Base-by-base conservation (phyloP, 1,140 invertebrate species). In the Orius insidiosus region DNA sequence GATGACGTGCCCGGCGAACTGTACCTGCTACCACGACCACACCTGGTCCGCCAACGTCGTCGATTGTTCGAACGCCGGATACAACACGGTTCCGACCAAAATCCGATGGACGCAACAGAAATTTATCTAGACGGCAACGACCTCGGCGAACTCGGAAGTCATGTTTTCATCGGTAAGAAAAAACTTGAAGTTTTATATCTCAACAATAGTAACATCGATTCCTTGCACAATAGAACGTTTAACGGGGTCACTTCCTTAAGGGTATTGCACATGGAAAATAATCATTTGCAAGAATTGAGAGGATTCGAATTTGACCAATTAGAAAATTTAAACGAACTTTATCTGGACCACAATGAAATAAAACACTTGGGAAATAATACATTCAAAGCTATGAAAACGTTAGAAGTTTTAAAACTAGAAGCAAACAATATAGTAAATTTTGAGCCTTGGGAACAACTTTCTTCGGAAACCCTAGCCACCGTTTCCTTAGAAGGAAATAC, bases 401-500 rank as follows among this genome's bases (percentile, higher is more conserved):
- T 72, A 11, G 58, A 67, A 52, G 58, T 68, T 10, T 58, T 72
- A 11, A 56, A 60, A 30, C 52, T 72, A 11, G 63, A 70, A 48
- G 63, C 65, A 19, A 72, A 72, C 57, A 56, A 53, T n/a, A 58
- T 72, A 4, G 51, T 60, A 9, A 59, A 65, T 35, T 70, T 68
- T 53, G 46, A 78, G 33, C 74, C 85, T 8, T 75, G 53, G 57
- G 68, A 59, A 59, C 72, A 57, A 66, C 67, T 65, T 30, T 56
- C 56, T 5, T 63, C 67, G 37, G 64, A 68, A 66, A 65, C 68
- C 48, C 61, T 74, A 51, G 66, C 67, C 38, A 68, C 70, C 48
- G 67, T 81, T 11, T 69, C 70, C 16, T 64, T 82, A 33, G 71
- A 73, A 46, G 70, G 74, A 52, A 83, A 82, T 63, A 69, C 70